Evolutionary conservation across 2,113 vertebrate species (phyloP).

Genomic region (Antechinus flavipes): DNA sequence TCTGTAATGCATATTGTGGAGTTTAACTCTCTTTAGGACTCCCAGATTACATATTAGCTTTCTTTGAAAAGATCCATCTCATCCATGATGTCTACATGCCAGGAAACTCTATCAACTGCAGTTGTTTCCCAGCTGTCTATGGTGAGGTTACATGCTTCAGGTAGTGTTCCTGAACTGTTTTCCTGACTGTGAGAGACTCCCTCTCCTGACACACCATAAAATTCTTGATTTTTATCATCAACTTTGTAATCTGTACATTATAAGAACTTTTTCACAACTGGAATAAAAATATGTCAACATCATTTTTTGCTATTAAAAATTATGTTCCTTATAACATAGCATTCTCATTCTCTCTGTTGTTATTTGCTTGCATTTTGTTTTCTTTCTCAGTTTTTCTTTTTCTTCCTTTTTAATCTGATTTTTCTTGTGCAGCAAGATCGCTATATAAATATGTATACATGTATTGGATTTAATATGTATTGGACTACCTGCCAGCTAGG

Average conservation of each 20-base stretch:
- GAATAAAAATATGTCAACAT: background rate
- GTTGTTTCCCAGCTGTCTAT: background rate
- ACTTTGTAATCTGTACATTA: background rate
- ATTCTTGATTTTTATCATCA: background rate
- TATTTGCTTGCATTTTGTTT: too few species aligned
- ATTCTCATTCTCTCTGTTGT: too few species aligned
- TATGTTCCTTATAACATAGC: too few species aligned
- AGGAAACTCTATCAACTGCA: background rate
- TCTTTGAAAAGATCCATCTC: background rate
- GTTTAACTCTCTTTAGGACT: background rate
- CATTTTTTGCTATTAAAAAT: background rate
- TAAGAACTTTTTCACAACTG: constrained; percentile 14
- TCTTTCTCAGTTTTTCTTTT: too few species aligned
- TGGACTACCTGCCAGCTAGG: too few species aligned
- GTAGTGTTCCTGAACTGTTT: background rate
- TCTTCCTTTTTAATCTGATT: too few species aligned
- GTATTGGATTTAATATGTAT: too few species aligned
- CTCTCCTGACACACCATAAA: background rate
- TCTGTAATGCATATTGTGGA: background rate
- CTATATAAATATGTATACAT: too few species aligned
- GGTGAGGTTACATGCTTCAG: background rate
- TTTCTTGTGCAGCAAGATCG: too few species aligned
- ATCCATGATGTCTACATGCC: too few species aligned
- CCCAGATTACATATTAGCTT: background rate
- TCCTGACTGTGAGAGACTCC: background rate